phyloP scores from a whole-genome alignment of 2,888 invertebrate genomes.

The Amiota mariae region DNA sequence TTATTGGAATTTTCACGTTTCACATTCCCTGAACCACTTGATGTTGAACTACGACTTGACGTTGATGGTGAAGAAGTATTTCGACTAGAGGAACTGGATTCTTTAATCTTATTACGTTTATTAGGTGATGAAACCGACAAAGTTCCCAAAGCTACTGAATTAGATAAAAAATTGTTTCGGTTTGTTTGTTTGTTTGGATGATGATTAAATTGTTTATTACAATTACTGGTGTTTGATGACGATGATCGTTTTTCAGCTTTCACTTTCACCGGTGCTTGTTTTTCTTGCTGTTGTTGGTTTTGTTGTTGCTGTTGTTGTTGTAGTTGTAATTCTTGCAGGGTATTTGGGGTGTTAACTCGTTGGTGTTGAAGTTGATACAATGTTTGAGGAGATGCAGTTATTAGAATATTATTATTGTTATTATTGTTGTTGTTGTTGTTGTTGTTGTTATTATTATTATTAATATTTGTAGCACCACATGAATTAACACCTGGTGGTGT shows the following conservation, averaged over 20 bases:
- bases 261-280: slow-evolving; percentile 35
- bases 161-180: slow-evolving; percentile 48
- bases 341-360: slow-evolving; percentile 43
- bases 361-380: slow-evolving; percentile 37
- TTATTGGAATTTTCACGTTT: slow-evolving; percentile 37
- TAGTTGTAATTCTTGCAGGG: slow-evolving; percentile 42
- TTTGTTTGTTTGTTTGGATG: slow-evolving; percentile 45
- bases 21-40: slow-evolving; percentile 35
- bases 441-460: slow-evolving; percentile 42
- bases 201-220: slow-evolving; percentile 43
- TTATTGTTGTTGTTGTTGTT: slow-evolving; percentile 23
- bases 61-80: slow-evolving; percentile 54
- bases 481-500: slow-evolving; percentile 69
- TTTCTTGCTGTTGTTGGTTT: slow-evolving; percentile 47
- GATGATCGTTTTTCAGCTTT: slow-evolving; percentile 25
- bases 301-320: slow-evolving; percentile 47
- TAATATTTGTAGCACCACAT: slow-evolving; percentile 43
- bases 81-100: slow-evolving; percentile 59
- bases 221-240: slow-evolving; percentile 45
- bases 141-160: slow-evolving; percentile 32
- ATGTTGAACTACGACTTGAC: slow-evolving; percentile 37
- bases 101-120: slow-evolving; percentile 66
- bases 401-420: slow-evolving; percentile 31
- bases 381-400: slow-evolving; percentile 45
- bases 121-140: slow-evolving; percentile 70